Conservation (phyloP, 2,797 vertebrate species). For the Pterois miles region DNA sequence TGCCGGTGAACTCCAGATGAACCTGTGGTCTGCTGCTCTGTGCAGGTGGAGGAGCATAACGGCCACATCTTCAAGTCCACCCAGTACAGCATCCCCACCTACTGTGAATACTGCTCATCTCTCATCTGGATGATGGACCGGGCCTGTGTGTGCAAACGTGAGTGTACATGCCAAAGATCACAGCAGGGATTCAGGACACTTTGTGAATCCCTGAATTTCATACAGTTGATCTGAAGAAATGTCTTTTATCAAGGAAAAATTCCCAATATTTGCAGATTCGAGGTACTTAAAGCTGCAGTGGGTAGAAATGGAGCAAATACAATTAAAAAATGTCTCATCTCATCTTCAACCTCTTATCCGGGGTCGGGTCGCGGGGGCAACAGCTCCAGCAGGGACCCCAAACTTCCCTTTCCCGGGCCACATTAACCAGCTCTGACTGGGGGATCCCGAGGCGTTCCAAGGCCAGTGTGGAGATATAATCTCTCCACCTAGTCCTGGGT, state of each 20-base stretch:
- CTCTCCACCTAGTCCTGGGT: no score
- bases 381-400: no score
- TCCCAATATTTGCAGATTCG: background rate
- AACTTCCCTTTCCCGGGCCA: no score
- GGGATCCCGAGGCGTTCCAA: no score
- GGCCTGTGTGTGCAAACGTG: conserved; percentile 97
- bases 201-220: background rate
- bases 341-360: no score
- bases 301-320: no score
- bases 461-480: no score
- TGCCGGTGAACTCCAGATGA: conserved; percentile 19
- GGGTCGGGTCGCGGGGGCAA: no score
- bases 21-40: conserved; percentile 23
- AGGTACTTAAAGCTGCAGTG: no score
- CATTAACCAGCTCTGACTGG: no score
- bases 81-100: conserved; percentile 98
- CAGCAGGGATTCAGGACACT: background rate
- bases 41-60: conserved; percentile 96
- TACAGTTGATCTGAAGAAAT: background rate
- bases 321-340: no score
- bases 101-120: conserved; percentile 98
- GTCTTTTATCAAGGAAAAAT: background rate
- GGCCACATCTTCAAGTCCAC: conserved; percentile 98
- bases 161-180: conserved; percentile 64
- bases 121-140: conserved; percentile 99